A percentile compares a stretch with the other conserved stretches of the same genome.
Evolutionary conservation across 2,797 vertebrate species (phyloP).

Genomic region (Phyllotis vaccarum): DNA sequence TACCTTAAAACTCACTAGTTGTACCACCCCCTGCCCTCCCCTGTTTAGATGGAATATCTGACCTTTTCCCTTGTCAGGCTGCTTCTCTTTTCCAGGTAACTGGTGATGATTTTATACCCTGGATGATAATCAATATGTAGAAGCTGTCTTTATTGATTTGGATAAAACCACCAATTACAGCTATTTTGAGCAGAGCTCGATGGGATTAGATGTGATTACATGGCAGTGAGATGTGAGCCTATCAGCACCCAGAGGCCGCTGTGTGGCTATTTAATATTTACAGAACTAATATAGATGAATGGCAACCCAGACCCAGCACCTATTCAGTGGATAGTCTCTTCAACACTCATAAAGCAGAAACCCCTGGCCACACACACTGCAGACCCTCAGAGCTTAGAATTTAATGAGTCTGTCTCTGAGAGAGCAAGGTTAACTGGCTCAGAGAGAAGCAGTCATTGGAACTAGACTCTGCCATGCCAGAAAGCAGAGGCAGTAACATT

Average conservation of each 20-base stretch:
- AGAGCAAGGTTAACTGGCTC: not conserved
- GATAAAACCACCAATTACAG: slow-evolving; percentile 83
- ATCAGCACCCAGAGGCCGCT: slow-evolving; percentile 47
- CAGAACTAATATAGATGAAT: slow-evolving; percentile 55
- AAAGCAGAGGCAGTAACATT: slow-evolving; percentile 70
- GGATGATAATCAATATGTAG: slow-evolving; percentile 80
- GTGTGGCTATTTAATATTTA: slow-evolving; percentile 69
- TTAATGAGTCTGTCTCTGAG: not conserved
- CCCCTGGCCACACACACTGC: not conserved
- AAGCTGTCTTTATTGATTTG: slow-evolving; percentile 82
- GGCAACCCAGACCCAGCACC: not conserved
- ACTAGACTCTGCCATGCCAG: not conserved
- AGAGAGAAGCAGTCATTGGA: slow-evolving; percentile 35
- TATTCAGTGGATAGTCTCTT: not conserved
- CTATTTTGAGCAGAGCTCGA: slow-evolving; percentile 81
- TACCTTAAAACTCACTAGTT: slow-evolving; percentile 78
- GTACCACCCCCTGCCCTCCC: not conserved
- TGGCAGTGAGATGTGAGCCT: slow-evolving; percentile 71
- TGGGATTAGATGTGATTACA: slow-evolving; percentile 81
- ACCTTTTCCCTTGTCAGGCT: slow-evolving; percentile 76
- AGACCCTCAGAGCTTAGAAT: not conserved
- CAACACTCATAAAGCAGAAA: not conserved
- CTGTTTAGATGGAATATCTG: slow-evolving; percentile 77
- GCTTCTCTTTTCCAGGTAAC: slow-evolving; percentile 76
- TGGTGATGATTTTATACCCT: slow-evolving; percentile 78